A percentile compares a stretch with the other conserved stretches of the same genome.
These are phyloP conservation scores for Hypsopygia costalis DNA, from an alignment of 2,888 invertebrate species.

Conservation along the genomic window DNA sequence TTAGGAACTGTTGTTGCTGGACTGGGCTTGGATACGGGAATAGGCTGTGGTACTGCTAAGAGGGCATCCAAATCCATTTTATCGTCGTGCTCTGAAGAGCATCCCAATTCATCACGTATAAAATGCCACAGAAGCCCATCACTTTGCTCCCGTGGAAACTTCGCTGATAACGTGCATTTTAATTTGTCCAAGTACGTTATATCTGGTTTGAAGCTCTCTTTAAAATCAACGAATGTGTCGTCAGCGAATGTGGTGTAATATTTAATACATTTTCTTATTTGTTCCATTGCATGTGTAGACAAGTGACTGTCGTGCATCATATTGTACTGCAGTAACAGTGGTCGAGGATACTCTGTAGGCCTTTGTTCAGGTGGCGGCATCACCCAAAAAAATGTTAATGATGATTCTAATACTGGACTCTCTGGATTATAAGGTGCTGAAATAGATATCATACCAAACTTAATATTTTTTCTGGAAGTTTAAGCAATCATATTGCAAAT, in stretches of 20 bases:
- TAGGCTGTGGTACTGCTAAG: slow-evolving; percentile 79
- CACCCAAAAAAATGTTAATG: slow-evolving; percentile 94
- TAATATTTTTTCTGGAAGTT: too few relatives aligned
- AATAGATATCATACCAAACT: slow-evolving; percentile 31
- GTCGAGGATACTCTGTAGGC: slow-evolving; percentile 95
- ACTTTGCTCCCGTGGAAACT: slow-evolving; percentile 90
- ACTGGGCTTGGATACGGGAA: slow-evolving; percentile 65
- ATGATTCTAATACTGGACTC: slow-evolving; percentile 89
- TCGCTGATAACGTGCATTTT: slow-evolving; percentile 89
- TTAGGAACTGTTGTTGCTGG: slow-evolving; percentile 59
- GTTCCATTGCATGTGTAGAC: slow-evolving; percentile 89
- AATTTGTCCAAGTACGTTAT: slow-evolving; percentile 92
- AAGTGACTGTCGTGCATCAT: slow-evolving; percentile 90
- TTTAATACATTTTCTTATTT: slow-evolving; percentile 91
- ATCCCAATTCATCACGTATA: slow-evolving; percentile 87
- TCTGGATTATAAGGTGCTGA: slow-evolving; percentile 92
- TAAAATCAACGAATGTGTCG: slow-evolving; percentile 66
- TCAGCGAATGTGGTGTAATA: slow-evolving; percentile 85
- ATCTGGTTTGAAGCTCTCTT: slow-evolving; percentile 84
- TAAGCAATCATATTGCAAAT: too few relatives aligned
- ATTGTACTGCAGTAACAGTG: slow-evolving; percentile 93
- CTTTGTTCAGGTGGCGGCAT: slow-evolving; percentile 97
- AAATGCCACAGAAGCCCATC: slow-evolving; percentile 90
- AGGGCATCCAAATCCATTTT: slow-evolving; percentile 82
- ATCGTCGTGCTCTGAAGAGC: slow-evolving; percentile 83